Evolutionary conservation across 1,140 invertebrate genomes (phyloP).

Genomic region (Odontomachus brunneus): DNA sequence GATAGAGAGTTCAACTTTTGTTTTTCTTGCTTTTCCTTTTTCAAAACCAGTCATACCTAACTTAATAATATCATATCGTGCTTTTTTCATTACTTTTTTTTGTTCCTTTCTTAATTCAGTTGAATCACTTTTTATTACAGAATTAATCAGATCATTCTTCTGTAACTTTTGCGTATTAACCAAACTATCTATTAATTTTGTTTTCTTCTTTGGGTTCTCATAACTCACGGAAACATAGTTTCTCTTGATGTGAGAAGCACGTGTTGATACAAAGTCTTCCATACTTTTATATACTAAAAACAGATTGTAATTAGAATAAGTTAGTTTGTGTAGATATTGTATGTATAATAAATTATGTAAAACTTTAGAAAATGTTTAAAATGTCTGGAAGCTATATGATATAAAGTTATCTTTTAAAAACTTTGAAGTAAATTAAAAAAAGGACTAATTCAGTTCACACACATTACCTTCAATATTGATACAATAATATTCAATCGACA

Average conservation of each 20-base stretch:
- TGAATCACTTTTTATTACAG: neutral
- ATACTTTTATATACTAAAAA: constrained; percentile 67
- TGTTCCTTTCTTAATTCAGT: constrained; percentile 71
- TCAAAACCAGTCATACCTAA: constrained; percentile 88
- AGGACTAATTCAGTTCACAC: no score
- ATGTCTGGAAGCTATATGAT: no score
- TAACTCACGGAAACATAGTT: constrained; percentile 85
- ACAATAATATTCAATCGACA: no score
- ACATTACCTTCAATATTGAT: no score
- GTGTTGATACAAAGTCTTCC: constrained; percentile 85
- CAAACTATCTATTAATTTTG: constrained; percentile 49
- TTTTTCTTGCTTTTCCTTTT: constrained; percentile 86
- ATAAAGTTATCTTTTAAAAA: no score
- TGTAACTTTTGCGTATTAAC: neutral
- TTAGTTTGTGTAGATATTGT: neutral
- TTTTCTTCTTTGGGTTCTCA: constrained; percentile 86
- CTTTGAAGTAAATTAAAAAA: no score
- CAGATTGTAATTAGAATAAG: neutral
- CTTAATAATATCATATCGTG: constrained; percentile 88
- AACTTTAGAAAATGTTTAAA: no score
- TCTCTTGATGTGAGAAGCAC: constrained; percentile 85
- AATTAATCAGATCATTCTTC: neutral
- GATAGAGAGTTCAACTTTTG: constrained; percentile 87
- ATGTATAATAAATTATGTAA: no score
- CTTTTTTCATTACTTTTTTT: constrained; percentile 87